These are phyloP conservation scores for Rhinophrynus dorsalis DNA, from an alignment of 2,797 vertebrate species.

Conservation along the genomic window DNA sequence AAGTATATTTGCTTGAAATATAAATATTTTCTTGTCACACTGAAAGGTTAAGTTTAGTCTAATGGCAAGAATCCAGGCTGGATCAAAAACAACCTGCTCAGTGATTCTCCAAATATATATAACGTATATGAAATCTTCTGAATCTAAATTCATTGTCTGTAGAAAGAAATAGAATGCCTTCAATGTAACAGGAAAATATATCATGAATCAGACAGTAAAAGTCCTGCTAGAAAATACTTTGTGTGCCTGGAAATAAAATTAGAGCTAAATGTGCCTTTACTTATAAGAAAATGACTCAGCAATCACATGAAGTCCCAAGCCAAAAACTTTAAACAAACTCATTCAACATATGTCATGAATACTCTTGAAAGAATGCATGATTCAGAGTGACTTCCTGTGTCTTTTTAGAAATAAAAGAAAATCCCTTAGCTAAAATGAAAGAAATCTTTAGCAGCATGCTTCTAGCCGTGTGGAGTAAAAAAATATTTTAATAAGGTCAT, in stretches of 20 bases:
- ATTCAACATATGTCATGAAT: constrained; percentile 53
- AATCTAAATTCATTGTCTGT: constrained; percentile 12
- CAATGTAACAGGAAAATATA: constrained; percentile 23
- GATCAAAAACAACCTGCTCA: constrained; percentile 10
- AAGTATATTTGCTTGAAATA: too few species aligned
- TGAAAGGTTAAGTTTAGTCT: background rate
- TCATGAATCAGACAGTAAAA: constrained; percentile 25
- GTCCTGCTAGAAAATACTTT: constrained; percentile 33
- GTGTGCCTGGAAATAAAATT: constrained; percentile 57
- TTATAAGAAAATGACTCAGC: constrained; percentile 61
- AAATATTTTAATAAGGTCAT: constrained; percentile 45
- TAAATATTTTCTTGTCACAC: background rate
- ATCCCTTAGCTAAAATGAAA: constrained; percentile 49
- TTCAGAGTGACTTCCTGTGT: constrained; percentile 55
- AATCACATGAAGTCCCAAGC: constrained; percentile 59
- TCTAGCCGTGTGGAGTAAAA: constrained; percentile 25
- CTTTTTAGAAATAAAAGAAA: constrained; percentile 5
- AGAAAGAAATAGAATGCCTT: background rate
- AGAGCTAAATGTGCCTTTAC: constrained; percentile 55
- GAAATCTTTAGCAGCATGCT: constrained; percentile 36
- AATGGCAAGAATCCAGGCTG: constrained; percentile 1
- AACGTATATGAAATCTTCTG: constrained; percentile 15
- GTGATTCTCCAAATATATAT: constrained; percentile 3
- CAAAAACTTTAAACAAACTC: constrained; percentile 53
- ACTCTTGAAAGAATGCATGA: constrained; percentile 55